Evolutionary conservation across 2,113 vertebrate species (phyloP).

Genomic region (Charadrius vociferus): DNA sequence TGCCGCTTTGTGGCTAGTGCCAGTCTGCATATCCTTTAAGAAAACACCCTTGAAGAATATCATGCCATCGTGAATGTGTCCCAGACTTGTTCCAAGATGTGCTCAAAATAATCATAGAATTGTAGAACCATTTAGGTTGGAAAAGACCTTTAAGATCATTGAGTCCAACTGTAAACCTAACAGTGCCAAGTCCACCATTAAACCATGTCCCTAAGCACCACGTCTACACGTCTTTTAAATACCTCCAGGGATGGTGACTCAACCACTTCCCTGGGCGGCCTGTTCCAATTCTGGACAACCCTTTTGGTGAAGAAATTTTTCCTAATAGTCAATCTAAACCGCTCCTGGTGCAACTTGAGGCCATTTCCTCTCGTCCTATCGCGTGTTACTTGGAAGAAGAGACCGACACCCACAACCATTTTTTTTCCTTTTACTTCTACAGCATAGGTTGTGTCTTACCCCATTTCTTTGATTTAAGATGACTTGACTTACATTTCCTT

Average conservation of each 20-base stretch:
- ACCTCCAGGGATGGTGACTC: not conserved
- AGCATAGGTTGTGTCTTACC: not conserved
- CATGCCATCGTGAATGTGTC: slow-evolving; percentile 28
- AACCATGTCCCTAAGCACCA: not conserved
- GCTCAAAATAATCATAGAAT: not conserved
- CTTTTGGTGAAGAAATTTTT: not conserved
- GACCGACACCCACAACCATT: not conserved
- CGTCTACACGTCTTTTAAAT: not conserved
- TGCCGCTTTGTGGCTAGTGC: not conserved
- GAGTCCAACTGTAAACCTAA: not conserved
- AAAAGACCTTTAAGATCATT: not conserved
- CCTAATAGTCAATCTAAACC: not conserved
- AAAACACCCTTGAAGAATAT: slow-evolving; percentile 46
- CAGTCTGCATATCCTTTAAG: slow-evolving; percentile 29
- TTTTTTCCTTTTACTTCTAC: slow-evolving; percentile 3
- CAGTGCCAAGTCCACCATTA: not conserved
- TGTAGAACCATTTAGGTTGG: not conserved
- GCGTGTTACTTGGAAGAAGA: not conserved
- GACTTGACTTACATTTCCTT: slow-evolving; percentile 27
- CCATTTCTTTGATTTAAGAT: slow-evolving; percentile 62
- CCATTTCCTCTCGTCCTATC: not conserved
- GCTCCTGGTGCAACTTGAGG: not conserved
- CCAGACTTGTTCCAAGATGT: slow-evolving; percentile 6
- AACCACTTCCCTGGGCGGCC: not conserved
- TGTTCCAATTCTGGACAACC: not conserved